Evolutionary conservation across 1,140 invertebrate species (phyloP).

Genomic region (Apis mellifera): DNA sequence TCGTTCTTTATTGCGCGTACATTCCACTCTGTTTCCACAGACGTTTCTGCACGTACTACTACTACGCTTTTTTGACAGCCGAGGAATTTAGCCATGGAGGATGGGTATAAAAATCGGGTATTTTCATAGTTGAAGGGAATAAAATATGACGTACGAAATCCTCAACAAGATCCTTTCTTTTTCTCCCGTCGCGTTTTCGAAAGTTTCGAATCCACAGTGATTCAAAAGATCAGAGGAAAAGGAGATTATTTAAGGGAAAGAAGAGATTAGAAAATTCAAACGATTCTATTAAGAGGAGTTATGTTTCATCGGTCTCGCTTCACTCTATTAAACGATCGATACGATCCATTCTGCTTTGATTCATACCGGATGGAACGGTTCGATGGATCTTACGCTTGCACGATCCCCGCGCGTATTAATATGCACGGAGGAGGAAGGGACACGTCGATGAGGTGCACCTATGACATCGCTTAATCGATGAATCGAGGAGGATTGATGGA

Average conservation of each 20-base stretch:
- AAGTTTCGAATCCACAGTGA: neutral
- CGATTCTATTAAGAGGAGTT: too few species aligned
- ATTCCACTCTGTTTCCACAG: neutral
- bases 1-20: neutral
- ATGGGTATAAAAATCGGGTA: neutral
- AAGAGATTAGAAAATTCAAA: neutral
- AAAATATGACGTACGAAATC: neutral
- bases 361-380: conserved; percentile 30
- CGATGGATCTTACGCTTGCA: conserved; percentile 44
- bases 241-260: too few species aligned
- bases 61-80: neutral
- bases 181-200: too few species aligned
- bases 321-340: conserved; percentile 46
- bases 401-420: conserved; percentile 19
- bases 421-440: conserved; percentile 17
- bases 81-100: neutral
- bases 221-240: too few species aligned
- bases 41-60: neutral
- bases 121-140: neutral
- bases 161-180: too few species aligned
- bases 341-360: conserved; percentile 49
- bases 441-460: conserved; percentile 20
- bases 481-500: conserved; percentile 21
- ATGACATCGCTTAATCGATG: conserved; percentile 53
- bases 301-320: neutral